Percentiles rank a stretch among this genome's conserved stretches.
phyloP scores from a whole-genome alignment of 2,888 invertebrate genomes.

The Pandemis heparana region DNA sequence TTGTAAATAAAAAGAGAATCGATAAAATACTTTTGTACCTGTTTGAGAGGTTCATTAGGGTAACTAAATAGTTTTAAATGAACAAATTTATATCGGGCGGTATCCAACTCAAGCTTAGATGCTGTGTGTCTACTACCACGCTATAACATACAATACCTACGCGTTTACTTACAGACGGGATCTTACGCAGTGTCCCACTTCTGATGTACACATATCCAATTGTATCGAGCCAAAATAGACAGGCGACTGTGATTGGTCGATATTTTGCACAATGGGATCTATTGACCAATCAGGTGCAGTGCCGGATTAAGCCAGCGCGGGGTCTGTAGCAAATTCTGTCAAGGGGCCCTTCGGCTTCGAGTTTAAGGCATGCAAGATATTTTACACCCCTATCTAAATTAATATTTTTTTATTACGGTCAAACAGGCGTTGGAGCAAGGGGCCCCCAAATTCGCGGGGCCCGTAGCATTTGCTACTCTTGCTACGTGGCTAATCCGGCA shows the following conservation, averaged over 20 bases:
- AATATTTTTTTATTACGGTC: no score
- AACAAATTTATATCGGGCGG: conserved; percentile 46
- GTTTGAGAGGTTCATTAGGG: conserved; percentile 69
- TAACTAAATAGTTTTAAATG: conserved; percentile 58
- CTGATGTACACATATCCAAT: conserved; percentile 25
- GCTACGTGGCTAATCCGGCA: no score
- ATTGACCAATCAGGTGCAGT: no score
- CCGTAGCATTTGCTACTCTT: no score
- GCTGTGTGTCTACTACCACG: conserved; percentile 39
- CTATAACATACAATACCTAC: conserved; percentile 22
- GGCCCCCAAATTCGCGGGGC: no score
- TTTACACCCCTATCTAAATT: no score
- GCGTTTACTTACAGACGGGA: conserved; percentile 17
- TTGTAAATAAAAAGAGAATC: conserved; percentile 72
- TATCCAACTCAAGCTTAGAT: conserved; percentile 35
- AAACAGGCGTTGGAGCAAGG: no score
- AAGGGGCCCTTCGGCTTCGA: no score
- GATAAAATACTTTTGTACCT: conserved; percentile 80
- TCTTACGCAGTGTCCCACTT: conserved; percentile 25
- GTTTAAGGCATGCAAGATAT: no score
- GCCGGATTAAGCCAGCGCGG: no score
- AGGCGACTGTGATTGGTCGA: not conserved
- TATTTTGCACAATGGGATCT: no score
- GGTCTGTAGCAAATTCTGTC: no score
- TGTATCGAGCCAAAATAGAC: not conserved